These are phyloP conservation scores for Syritta pipiens DNA, from an alignment of 2,888 invertebrate species.

Conservation along the genomic window DNA sequence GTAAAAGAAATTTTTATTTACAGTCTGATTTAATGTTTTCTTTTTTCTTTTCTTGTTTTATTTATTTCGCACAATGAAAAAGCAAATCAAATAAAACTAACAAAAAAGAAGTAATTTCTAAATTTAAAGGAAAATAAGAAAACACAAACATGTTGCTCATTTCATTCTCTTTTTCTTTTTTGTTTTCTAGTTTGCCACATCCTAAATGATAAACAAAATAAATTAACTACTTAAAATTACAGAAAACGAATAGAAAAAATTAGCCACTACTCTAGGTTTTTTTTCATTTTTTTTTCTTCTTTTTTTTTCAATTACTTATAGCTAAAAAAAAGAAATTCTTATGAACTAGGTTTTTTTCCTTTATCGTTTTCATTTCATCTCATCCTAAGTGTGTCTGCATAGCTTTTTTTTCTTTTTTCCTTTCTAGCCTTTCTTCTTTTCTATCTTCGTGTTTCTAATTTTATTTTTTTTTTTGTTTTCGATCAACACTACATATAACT, in stretches of 20 bases:
- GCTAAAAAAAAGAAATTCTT: slow-evolving; percentile 58
- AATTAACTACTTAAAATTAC: slow-evolving; percentile 69
- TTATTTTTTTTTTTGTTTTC: slow-evolving; percentile 22
- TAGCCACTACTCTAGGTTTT: slow-evolving; percentile 57
- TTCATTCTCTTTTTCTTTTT: not conserved
- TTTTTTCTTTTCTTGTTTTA: slow-evolving; percentile 4
- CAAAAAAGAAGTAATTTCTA: slow-evolving; percentile 48
- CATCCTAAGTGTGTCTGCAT: no score
- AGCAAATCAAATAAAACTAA: slow-evolving; percentile 44
- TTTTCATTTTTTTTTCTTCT: slow-evolving; percentile 19
- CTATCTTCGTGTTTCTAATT: slow-evolving; percentile 25
- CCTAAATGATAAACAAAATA: slow-evolving; percentile 65
- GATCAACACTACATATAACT: slow-evolving; percentile 58
- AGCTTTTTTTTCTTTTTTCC: slow-evolving; percentile 10
- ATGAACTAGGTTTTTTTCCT: slow-evolving; percentile 40
- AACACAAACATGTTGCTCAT: slow-evolving; percentile 22
- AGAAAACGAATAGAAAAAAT: slow-evolving; percentile 60
- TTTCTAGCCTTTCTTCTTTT: slow-evolving; percentile 13
- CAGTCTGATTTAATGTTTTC: slow-evolving; percentile 51
- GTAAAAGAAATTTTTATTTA: slow-evolving; percentile 53
- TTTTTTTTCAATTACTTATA: slow-evolving; percentile 51
- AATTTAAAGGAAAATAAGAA: slow-evolving; percentile 31
- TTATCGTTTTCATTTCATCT: slow-evolving; percentile 5
- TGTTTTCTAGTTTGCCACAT: slow-evolving; percentile 36
- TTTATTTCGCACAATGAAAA: slow-evolving; percentile 55